Evolutionary conservation across 2,888 invertebrate species (phyloP).

Genomic region (Torymus texanus): DNA sequence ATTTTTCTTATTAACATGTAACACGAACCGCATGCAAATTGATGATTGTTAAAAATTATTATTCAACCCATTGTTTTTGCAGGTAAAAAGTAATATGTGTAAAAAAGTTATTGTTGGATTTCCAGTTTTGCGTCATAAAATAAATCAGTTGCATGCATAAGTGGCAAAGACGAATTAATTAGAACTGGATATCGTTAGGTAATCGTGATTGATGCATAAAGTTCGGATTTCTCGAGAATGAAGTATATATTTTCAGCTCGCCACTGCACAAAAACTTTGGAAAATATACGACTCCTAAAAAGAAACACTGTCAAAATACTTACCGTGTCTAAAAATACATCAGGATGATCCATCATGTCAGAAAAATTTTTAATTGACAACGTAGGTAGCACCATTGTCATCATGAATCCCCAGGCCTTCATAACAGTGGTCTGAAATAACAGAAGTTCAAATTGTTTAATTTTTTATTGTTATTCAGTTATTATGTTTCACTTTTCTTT

Average conservation of each 20-base stretch:
- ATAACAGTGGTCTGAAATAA: slow-evolving; percentile 63
- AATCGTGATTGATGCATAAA: background rate
- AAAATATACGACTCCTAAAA: background rate
- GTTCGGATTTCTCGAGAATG: background rate
- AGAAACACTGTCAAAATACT: slow-evolving; percentile 21
- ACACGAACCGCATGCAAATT: too few species aligned
- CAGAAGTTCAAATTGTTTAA: slow-evolving; percentile 1
- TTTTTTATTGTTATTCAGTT: background rate
- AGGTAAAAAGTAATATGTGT: too few species aligned
- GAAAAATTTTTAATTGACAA: slow-evolving; percentile 65
- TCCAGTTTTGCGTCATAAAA: background rate
- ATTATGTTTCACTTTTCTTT: background rate
- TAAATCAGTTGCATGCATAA: background rate
- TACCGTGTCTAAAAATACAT: slow-evolving; percentile 66
- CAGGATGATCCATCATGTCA: slow-evolving; percentile 66
- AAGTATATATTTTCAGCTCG: too few species aligned
- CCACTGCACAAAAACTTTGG: too few species aligned
- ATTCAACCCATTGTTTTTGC: too few species aligned
- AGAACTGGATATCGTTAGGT: background rate
- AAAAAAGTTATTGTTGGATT: background rate
- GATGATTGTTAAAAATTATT: too few species aligned
- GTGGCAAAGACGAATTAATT: background rate
- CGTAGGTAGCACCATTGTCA: slow-evolving; percentile 63
- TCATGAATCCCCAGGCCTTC: slow-evolving; percentile 64
- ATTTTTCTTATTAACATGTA: too few species aligned